A percentile compares a stretch with the other conserved stretches of the same genome.
phyloP scores from a whole-genome alignment of 2,888 invertebrate species.

The Acrocyrtus sp. region DNA sequence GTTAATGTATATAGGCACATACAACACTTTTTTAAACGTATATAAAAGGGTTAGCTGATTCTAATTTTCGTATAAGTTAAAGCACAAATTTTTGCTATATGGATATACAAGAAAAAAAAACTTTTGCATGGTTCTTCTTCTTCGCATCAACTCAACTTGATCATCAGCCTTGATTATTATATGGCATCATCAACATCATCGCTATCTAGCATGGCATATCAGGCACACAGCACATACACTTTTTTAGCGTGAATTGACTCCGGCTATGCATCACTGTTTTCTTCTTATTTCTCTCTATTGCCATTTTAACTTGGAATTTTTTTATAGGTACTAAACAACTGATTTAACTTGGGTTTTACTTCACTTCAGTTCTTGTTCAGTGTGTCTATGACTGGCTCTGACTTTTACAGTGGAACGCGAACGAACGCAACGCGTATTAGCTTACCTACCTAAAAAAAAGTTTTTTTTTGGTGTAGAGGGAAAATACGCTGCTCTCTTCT shows the following conservation, averaged over 20 bases:
- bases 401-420: not conserved
- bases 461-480: not conserved
- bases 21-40: no score
- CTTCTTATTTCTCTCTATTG: not conserved
- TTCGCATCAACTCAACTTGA: slow-evolving; percentile 21
- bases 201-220: not conserved
- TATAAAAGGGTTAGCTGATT: not conserved
- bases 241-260: not conserved
- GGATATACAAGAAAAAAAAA: not conserved
- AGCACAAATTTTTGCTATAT: not conserved
- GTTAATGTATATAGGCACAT: no score
- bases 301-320: not conserved
- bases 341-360: not conserved
- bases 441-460: no score
- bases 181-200: slow-evolving; percentile 25
- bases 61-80: slow-evolving; percentile 4
- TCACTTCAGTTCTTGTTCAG: not conserved
- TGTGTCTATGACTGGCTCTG: not conserved
- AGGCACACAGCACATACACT: no score
- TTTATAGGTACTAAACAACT: not conserved
- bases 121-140: slow-evolving; percentile 1
- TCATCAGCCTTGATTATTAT: slow-evolving; percentile 21
- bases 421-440: not conserved
- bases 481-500: not conserved
- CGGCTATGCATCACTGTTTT: not conserved